Evolutionary conservation across 2,888 invertebrate genomes (phyloP), one percentile per base, ranked within the genome.

Genomic region (Malachius bipustulatus): DNA sequence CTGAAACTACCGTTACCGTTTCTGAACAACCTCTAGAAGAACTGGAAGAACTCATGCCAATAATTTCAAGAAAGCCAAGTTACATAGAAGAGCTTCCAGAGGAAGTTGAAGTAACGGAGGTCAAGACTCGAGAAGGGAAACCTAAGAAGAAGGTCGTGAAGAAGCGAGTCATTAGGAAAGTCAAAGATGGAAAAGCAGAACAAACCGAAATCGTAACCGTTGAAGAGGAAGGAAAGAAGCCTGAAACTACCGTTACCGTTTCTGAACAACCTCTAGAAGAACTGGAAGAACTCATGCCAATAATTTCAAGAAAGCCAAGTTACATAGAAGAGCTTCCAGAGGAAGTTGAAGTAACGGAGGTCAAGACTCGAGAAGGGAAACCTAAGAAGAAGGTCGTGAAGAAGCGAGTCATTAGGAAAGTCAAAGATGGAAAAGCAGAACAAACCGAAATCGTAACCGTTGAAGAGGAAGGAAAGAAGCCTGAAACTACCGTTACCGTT

Each of bases 381-480:
- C 46, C 47, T 6, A 53, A 43, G 16, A 49, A 50, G 32, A 48
- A 48, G 30, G 43, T 46, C 14, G 44, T 51, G 4, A 62, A 53
- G 41, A 63, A 59, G 36, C 52, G 54, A 16, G 53, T 55, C 2
- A 55, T 55, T 8, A 61, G 55, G 30, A 60, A 56, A 45, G 47
- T 50, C 24, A 50, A 47, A 3, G 53, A 52, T 16, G 54, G 50
- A 3, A 51, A 49, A 33, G 35, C 52, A 43, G 50, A 61, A 51
- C 39, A 48, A 12, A 49, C 50, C 14, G 62, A 63, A 52, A 65
- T 69, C 44, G 60, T 63, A 44, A 67, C 66, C 0, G 48, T 64
- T 26, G 63, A 66, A 42, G 65, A 66, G 52, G 65, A 65, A 37
- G 64, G 61, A 30, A 59, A 64, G 42, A 31, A 48, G 52, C 49